Base-by-base conservation (phyloP, 2,888 invertebrate genomes). In the Epistrophella euchroma region DNA sequence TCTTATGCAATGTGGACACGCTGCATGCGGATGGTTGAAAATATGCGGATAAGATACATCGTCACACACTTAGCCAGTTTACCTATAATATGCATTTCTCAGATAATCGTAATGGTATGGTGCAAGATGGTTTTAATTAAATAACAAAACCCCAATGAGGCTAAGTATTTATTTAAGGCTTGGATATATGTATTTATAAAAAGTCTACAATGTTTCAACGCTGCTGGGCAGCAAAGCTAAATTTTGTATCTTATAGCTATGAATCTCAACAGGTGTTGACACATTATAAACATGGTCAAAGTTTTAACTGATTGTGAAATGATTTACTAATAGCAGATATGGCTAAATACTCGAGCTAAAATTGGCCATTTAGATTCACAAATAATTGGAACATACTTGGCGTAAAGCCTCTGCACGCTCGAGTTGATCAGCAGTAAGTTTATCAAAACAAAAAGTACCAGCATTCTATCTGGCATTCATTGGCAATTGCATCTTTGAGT, bases 1-100 rank as follows among this genome's bases (percentile, higher is more conserved):
- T 58, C 56, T 86, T 86, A 82, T 74, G 86, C 62, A 86, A 86
- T 78, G 11, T 78, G 72, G 86, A 77, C 64, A 86, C 82, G 86
- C 64, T 86, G 70, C 74, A 78, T 82, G 86, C 77, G 81, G 82
- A 86, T 82, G 74, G 77, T 50, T 64, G 52, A 58, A 43, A 76
- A 70, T 45, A 81, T 71, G 81, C 85, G 85, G 81, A 81, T 81
- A 81, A 77, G 68, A 77, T 77, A 77, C 73, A 70, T 64, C 43
- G 72, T 60, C 56, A 28, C 19, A 68, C 71, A 66, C 62, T 70
- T 22, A 35, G 60, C 60, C 22, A 22, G 17, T 19, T 28, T 7
- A 1, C 6, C 0, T 32, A 50, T 47, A 64, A 66, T 32, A 32
- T 50, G 35, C 35, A 52, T 68, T 68, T 68, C 37, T 37, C 52